Percentiles rank a stretch among this genome's conserved stretches.
Conservation (phyloP, 30 jellyfish, hydroid and myxozoan genomes). For the Aurelia aurita region DNA sequence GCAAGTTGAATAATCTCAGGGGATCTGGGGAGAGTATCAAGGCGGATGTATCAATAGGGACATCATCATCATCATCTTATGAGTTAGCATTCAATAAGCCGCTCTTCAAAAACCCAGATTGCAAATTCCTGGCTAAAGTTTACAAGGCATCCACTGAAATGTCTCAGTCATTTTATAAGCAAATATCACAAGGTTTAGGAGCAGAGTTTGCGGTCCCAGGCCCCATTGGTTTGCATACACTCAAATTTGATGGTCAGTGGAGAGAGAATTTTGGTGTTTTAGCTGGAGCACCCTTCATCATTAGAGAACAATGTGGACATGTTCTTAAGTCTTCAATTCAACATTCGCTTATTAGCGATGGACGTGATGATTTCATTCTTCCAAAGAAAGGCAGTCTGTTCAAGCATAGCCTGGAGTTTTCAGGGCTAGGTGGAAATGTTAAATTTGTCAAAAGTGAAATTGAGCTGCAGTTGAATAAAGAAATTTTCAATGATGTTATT, state of each 20-base stretch:
- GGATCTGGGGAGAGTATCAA: constrained; percentile 83
- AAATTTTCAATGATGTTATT: constrained; percentile 57
- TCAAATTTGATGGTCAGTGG: constrained; percentile 85
- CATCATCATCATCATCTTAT: constrained; percentile 87
- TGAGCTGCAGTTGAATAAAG: constrained; percentile 91
- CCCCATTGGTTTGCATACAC: constrained; percentile 83
- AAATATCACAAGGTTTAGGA: constrained; percentile 73
- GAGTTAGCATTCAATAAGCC: constrained; percentile 77
- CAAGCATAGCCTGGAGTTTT: constrained; percentile 84
- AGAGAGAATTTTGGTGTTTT: constrained; percentile 77
- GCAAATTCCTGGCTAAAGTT: constrained; percentile 58
- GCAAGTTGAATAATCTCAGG: constrained; percentile 75
- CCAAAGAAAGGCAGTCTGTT: constrained; percentile 90
- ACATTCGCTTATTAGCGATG: constrained; percentile 86
- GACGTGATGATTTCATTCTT: constrained; percentile 84
- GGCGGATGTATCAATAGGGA: constrained; percentile 76
- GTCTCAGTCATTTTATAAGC: constrained; percentile 73
- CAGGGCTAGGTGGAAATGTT: constrained; percentile 90
- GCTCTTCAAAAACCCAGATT: constrained; percentile 80
- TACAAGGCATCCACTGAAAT: constrained; percentile 65
- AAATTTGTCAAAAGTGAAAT: constrained; percentile 76
- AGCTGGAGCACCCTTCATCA: constrained; percentile 80
- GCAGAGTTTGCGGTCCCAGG: constrained; percentile 79
- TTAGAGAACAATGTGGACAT: constrained; percentile 94
- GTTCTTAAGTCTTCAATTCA: constrained; percentile 81